Percentiles rank a stretch among this genome's conserved stretches.
These are phyloP conservation scores for Penaeus japonicus DNA, from an alignment of 1,140 invertebrate genomes.

Conservation along the genomic window DNA sequence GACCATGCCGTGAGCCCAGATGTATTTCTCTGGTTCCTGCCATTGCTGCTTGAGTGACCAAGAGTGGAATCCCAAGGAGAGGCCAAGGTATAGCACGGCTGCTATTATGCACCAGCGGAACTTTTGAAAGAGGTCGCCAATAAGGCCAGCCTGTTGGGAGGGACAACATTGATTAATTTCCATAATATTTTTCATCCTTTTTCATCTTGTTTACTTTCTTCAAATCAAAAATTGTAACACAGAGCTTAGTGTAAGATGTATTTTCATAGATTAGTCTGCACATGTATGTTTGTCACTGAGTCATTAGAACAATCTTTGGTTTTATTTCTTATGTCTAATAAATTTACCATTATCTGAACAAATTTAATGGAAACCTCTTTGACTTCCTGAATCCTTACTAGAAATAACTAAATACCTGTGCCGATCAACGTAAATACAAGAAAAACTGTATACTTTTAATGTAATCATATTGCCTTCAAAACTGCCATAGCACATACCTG, in stretches of 20 bases:
- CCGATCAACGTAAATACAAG: neutral
- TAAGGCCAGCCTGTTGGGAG: conserved; percentile 29
- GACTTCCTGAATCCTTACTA: too few species aligned
- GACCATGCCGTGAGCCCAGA: conserved; percentile 47
- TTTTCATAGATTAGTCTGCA: too few species aligned
- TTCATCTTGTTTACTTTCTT: neutral
- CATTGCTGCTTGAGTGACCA: conserved; percentile 42
- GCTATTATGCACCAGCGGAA: conserved; percentile 40
- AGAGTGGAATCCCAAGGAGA: conserved; percentile 35
- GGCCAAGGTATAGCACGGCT: conserved; percentile 21
- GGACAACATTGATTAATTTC: neutral
- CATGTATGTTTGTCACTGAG: too few species aligned
- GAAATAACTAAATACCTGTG: too few species aligned
- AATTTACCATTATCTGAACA: too few species aligned
- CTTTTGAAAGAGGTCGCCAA: conserved; percentile 32
- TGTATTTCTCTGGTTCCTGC: conserved; percentile 29
- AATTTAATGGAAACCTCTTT: too few species aligned
- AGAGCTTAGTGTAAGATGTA: too few species aligned
- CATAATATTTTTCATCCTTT: neutral
- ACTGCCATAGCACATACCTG: neutral
- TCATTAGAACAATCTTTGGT: too few species aligned
- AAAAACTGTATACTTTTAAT: too few species aligned
- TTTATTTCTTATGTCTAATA: too few species aligned
- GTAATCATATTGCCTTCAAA: neutral
- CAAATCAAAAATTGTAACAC: too few species aligned